Evolutionary conservation across 2,888 invertebrate species (phyloP).

Genomic region (Trachelus troglodyta): DNA sequence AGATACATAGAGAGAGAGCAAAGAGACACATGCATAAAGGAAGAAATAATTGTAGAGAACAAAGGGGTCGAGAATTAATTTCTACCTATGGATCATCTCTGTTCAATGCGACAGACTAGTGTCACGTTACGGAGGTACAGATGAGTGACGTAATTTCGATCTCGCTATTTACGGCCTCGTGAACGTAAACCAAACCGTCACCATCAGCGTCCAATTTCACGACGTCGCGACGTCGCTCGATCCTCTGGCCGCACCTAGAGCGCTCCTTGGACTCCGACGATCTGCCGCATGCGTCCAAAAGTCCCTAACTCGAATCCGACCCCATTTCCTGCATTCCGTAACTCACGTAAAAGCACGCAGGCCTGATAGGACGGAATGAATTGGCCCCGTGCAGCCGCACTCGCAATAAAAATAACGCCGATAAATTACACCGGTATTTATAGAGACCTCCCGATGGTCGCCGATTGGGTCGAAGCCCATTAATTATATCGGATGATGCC

Average conservation of each 20-base stretch:
- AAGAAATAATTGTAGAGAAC: background rate
- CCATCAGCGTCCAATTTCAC: background rate
- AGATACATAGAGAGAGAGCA: background rate
- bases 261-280: background rate
- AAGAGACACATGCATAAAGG: background rate
- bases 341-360: background rate
- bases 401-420: conserved; percentile 43
- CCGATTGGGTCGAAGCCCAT: conserved; percentile 48
- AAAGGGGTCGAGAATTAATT: background rate
- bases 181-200: conserved; percentile 32
- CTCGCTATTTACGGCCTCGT: conserved; percentile 48
- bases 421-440: conserved; percentile 50
- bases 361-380: background rate
- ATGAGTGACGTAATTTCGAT: conserved; percentile 42
- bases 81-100: conserved; percentile 7
- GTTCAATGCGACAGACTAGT: conserved; percentile 12
- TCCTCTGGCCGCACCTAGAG: conserved; percentile 28
- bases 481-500: conserved; percentile 49
- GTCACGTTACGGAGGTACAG: background rate
- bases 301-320: conserved; percentile 18
- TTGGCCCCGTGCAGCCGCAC: background rate
- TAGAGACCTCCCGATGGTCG: conserved; percentile 44
- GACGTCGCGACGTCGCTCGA: conserved; percentile 6
- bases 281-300: background rate
- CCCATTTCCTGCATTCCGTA: conserved; percentile 26